Conservation (phyloP, 1,140 invertebrate genomes). For the Aphelinus atriplicis region DNA sequence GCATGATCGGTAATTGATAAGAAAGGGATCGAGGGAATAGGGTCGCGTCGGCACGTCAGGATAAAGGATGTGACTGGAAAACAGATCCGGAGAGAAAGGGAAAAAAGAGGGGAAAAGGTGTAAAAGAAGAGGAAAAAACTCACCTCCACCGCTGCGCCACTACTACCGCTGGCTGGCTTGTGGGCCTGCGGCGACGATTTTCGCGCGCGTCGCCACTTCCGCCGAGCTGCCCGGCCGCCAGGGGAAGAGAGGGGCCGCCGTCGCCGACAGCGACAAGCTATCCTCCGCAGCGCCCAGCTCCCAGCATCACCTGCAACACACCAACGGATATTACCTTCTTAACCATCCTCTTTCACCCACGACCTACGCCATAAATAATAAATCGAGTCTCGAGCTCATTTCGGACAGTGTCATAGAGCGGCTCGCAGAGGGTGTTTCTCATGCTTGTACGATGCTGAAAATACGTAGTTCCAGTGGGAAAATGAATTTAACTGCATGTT, state of each 20-base stretch:
- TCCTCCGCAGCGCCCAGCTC: constrained; percentile 46
- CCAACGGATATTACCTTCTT: constrained; percentile 52
- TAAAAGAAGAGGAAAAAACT: constrained; percentile 38
- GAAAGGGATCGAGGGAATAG: not conserved
- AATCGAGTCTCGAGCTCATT: not conserved
- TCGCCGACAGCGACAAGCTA: constrained; percentile 44
- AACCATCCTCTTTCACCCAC: constrained; percentile 42
- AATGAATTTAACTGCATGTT: no score
- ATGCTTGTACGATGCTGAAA: no score
- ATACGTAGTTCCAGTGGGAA: no score
- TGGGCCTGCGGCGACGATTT: constrained; percentile 58
- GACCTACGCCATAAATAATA: not conserved
- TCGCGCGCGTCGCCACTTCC: constrained; percentile 57
- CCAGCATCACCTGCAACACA: constrained; percentile 59
- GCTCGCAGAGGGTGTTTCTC: no score
- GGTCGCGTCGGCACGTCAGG: constrained; percentile 10
- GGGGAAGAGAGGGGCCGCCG: constrained; percentile 33
- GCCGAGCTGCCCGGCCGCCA: constrained; percentile 10
- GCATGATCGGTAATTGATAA: not conserved
- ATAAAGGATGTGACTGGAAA: constrained; percentile 17
- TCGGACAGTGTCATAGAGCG: not conserved
- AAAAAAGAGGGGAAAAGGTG: constrained; percentile 18
- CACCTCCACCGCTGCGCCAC: constrained; percentile 64
- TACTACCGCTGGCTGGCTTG: constrained; percentile 64
- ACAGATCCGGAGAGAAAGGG: not conserved